phyloP scores from a whole-genome alignment of 2,888 invertebrate genomes.

The Drepanosiphum platanoidis region DNA sequence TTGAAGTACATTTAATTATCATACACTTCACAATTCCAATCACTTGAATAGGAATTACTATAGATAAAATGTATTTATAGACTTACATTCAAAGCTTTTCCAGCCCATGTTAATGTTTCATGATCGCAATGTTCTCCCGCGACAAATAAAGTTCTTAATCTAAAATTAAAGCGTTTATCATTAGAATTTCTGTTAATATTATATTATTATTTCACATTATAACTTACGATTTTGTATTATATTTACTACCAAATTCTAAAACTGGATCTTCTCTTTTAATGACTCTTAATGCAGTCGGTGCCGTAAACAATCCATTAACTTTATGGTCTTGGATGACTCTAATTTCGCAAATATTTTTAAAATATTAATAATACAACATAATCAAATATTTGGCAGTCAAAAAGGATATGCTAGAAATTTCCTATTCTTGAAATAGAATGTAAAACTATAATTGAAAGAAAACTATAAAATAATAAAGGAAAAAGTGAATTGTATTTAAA shows the following conservation, averaged over 20 bases:
- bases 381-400: too few relatives aligned
- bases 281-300: slow-evolving; percentile 89
- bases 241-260: slow-evolving; percentile 75
- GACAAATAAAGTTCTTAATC: slow-evolving; percentile 73
- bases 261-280: slow-evolving; percentile 84
- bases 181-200: too few relatives aligned
- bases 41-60: not conserved
- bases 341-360: slow-evolving; percentile 55
- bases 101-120: slow-evolving; percentile 85
- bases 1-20: not conserved
- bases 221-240: slow-evolving; percentile 75
- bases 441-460: too few relatives aligned
- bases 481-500: too few relatives aligned
- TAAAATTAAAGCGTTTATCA: slow-evolving; percentile 64
- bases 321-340: slow-evolving; percentile 89
- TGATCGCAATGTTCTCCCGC: slow-evolving; percentile 95
- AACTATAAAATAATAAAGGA: too few relatives aligned
- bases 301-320: slow-evolving; percentile 86
- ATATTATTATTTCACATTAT: too few relatives aligned
- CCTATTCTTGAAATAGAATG: too few relatives aligned
- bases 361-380: too few relatives aligned
- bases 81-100: slow-evolving; percentile 73
- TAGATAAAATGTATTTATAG: not conserved
- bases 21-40: not conserved
- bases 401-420: too few relatives aligned